These are phyloP conservation scores for Agrilus biguttatus DNA, from an alignment of 2,888 invertebrate genomes.

Conservation along the genomic window DNA sequence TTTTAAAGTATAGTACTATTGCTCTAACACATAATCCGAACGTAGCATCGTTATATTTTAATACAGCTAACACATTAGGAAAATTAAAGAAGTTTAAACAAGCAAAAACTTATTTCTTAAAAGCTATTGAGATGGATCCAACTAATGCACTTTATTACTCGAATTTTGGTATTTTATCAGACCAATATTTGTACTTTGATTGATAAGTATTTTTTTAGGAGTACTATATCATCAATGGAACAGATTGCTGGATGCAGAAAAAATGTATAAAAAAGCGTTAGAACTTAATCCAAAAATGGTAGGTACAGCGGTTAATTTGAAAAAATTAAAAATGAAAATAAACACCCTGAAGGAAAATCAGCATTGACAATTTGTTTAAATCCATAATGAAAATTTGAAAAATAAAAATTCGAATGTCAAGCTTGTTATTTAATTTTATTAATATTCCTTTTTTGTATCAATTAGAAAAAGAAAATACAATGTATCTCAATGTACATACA, in stretches of 20 bases:
- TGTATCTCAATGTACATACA: too few species aligned
- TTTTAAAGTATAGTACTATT: slow-evolving; percentile 51
- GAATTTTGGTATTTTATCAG: slow-evolving; percentile 59
- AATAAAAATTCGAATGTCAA: too few species aligned
- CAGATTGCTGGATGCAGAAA: slow-evolving; percentile 55
- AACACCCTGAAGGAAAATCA: not conserved
- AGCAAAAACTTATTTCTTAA: slow-evolving; percentile 69
- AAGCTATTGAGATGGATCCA: slow-evolving; percentile 54
- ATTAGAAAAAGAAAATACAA: too few species aligned
- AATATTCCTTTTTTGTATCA: too few species aligned
- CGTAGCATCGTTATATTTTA: slow-evolving; percentile 69
- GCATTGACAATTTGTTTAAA: too few species aligned
- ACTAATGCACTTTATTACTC: slow-evolving; percentile 70
- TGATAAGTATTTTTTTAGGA: slow-evolving; percentile 36
- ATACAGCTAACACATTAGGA: slow-evolving; percentile 77
- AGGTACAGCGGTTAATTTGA: slow-evolving; percentile 57
- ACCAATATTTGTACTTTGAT: not conserved
- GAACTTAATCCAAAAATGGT: slow-evolving; percentile 52
- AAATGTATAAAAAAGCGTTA: slow-evolving; percentile 62
- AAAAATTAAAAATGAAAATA: slow-evolving; percentile 23
- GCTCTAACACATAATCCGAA: slow-evolving; percentile 58
- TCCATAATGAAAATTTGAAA: too few species aligned
- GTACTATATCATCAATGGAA: slow-evolving; percentile 91
- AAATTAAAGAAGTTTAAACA: slow-evolving; percentile 61
- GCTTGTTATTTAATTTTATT: too few species aligned